Conservation (phyloP, 23 tunicate species). For the Halocynthia roretzi region DNA sequence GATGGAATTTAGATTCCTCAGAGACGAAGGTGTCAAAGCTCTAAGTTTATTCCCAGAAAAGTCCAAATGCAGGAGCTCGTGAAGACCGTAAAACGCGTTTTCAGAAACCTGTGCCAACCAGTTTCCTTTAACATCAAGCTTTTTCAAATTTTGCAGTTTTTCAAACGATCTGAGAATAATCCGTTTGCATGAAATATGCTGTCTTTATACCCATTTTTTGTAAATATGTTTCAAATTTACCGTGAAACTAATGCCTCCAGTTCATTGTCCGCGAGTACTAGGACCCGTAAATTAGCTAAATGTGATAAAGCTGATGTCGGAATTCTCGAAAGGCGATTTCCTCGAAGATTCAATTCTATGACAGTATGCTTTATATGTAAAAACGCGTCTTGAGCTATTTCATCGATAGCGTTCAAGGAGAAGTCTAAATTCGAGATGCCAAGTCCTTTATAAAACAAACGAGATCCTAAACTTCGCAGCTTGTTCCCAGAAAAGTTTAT, state of each 20-base stretch:
- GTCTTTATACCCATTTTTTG: too few relatives aligned
- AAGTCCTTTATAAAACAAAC: constrained; percentile 5
- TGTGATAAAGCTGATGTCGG: neutral
- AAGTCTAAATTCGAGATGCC: neutral
- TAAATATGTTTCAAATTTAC: neutral
- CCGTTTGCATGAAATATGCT: too few relatives aligned
- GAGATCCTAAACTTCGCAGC: neutral
- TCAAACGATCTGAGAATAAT: neutral
- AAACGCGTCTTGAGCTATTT: constrained; percentile 1
- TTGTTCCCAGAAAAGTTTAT: neutral
- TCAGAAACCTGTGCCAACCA: constrained; percentile 1
- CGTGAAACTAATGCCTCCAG: neutral
- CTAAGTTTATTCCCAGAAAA: neutral
- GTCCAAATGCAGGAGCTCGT: constrained; percentile 3
- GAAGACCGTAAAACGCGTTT: neutral
- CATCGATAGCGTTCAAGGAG: neutral
- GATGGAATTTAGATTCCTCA: neutral
- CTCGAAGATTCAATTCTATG: neutral
- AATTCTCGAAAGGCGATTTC: neutral
- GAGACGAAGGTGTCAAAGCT: neutral
- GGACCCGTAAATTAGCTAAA: neutral
- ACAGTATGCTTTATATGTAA: neutral
- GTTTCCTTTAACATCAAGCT: neutral
- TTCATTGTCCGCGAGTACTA: neutral
- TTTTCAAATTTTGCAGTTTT: neutral